Evolutionary conservation across 92 coral and sea anemone genomes (phyloP), one percentile per base, ranked within the genome.

Genomic region (Palythoa grandiflora): DNA sequence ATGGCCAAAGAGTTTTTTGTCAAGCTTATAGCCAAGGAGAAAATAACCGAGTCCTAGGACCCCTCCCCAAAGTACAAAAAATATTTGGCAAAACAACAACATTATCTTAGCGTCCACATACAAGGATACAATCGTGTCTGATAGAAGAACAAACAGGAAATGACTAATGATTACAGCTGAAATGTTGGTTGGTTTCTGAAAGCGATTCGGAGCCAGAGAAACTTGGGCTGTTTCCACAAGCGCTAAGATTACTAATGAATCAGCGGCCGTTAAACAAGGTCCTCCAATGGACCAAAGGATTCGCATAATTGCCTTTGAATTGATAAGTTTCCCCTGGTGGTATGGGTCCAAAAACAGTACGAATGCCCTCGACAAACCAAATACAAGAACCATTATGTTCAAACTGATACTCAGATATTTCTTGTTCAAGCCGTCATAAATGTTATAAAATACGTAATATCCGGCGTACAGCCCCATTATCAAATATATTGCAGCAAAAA

Each of bases 221-320:
- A 95, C 89, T 9, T 88, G 76, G 17, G 98, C 84, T 55, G 96
- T 93, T 81, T 96, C 98, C 8, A 96, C 84, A 10, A 96, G 98
- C 40, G 99, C 99, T 65, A 96, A 86, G 59, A 96, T 96, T 8
- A 96, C 94, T 68, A 96, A 83, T n/a, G 96, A 93, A 89, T 96
- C 99, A 6, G 99, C 92, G 15, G 99, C 96, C 2, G 96, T 94
- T 70, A 96, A 71, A 79, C 99, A 96, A 19, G 99, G 99, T 11
- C 97, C 94, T 10, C 99, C 99, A 7, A 96, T 87, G 83, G 99
- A 96, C 99, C 99, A 96, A 51, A 96, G 19, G 17, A 96, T 75
- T 13, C 96, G 93, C 96, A 96, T 94, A 2, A 89, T 54, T 38
- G 87, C 86, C 47, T 92, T 48, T 1, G 95, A 93, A 0, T 92